Base-by-base conservation (phyloP, 1,140 invertebrate species). In the Conus ventricosus region DNA sequence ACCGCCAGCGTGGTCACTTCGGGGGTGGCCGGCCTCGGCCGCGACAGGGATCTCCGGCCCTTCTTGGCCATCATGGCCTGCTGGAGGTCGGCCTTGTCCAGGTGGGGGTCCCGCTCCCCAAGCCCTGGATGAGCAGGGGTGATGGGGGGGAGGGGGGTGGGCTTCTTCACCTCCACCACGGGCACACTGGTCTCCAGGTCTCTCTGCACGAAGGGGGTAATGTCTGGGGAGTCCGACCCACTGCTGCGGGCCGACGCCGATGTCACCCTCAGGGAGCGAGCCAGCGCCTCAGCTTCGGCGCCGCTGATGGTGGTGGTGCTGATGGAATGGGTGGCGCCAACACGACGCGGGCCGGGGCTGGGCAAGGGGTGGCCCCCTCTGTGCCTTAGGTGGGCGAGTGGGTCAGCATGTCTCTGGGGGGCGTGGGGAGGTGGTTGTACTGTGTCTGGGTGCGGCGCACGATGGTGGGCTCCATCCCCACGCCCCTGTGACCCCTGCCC, bases 1-100 rank as follows among this genome's bases (percentile, higher is more conserved):
- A 93, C 89, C 15, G 92, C 93, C 10, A 93, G 88, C 7, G 91
- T 92, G 78, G 92, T 90, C 54, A 93, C 88, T 89, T 93, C 91
- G 25, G 92, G 87, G 75, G 90, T 89, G 23, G 89, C 71, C 13
- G 54, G 51, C 27, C 88, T 75, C 39, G 89, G 84, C 81, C 89
- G 67, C 51, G 88, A 89, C n/a, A 86, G 84, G 17, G 85, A 75
- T 6, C 80, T 82, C 20, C 85, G 90, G n/a, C 90, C 88, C 17
- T 88, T 87, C 15, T 88, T 55, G 27, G 88, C 80, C 55, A 85
- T 88, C 10, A 89, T 39, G 13, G 20, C 67, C 13, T 71, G 67
- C 67, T 71, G 67, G 11, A 71, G 23, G 23, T 71, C 67, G 7
- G 67, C 20, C 67, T 71, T 71, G 67, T 71, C 67, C n/a, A 84